These are phyloP conservation scores for Conus ventricosus DNA, from an alignment of 1,140 invertebrate species.

Conservation along the genomic window DNA sequence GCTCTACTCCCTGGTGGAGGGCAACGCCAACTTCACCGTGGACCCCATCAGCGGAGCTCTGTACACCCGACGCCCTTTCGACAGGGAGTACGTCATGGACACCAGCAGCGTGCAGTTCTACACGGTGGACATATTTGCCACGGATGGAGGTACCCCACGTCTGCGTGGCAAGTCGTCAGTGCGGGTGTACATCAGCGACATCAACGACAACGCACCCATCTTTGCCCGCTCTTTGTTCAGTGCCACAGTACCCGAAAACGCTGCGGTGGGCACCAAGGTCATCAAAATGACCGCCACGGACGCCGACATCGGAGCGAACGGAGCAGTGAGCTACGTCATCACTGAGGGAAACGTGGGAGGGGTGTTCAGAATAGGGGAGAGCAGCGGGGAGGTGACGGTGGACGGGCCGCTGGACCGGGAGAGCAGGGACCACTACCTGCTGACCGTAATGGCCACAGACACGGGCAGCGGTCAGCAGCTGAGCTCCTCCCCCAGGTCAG, in stretches of 20 bases:
- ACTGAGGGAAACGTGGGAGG: conserved; percentile 84
- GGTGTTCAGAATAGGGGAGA: conserved; percentile 62
- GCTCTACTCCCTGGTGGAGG: conserved; percentile 87
- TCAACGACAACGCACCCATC: conserved; percentile 93
- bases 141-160: conserved; percentile 61
- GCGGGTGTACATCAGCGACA: conserved; percentile 84
- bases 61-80: conserved; percentile 80
- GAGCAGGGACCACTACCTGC: conserved; percentile 71
- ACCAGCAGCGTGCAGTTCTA: conserved; percentile 55
- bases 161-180: conserved; percentile 80
- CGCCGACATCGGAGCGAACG: conserved; percentile 80
- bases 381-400: conserved; percentile 61
- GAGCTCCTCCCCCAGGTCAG: conserved; percentile 83
- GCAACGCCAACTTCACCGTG: conserved; percentile 89
- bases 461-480: conserved; percentile 82
- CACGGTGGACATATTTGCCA: conserved; percentile 60
- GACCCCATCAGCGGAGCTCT: conserved; percentile 91
- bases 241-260: conserved; percentile 90
- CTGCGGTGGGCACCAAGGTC: conserved; percentile 81
- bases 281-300: conserved; percentile 87
- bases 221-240: conserved; percentile 89
- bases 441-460: conserved; percentile 82
- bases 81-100: conserved; percentile 66
- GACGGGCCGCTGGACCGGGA: conserved; percentile 88
- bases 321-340: conserved; percentile 83